Base-by-base conservation (phyloP, 2,113 vertebrate genomes). In the Colinus virginianus region DNA sequence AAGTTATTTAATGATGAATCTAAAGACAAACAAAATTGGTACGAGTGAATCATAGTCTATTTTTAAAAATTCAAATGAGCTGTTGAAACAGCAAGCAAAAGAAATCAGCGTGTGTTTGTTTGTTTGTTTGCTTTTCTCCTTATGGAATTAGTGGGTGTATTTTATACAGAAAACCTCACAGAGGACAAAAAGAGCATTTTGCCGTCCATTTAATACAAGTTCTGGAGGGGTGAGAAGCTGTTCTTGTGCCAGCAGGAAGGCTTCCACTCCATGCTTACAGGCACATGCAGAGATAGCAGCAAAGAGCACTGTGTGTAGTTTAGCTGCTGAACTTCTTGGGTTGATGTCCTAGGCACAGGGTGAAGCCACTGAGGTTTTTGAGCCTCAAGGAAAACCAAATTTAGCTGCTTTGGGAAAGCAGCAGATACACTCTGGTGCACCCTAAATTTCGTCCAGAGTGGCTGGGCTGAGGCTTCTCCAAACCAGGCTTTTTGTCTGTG, bases 111-210 rank as follows among this genome's bases (percentile, higher is more conserved):
- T 88, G 82, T 88, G 82, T 69, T 53, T 86, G 51, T 91, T 43
- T 95, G 83, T 68, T 91, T 95, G 83, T 42, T 94, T 93, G 59
- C 64, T 49, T 81, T 94, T 78, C 91, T 90, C 67, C 84, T 91
- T 90, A 93, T 92, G 76, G 71, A 91, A 91, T 94, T 62, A 88
- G 67, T 93, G 71, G 83, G 75, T 78, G 71, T 94, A 94, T 94
- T 90, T 90, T n/a, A 78, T 43, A 92, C 38, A 75, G 61, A 80
- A 90, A 96, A 87, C 69, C 69, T 91, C 83, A 56, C 43, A 78
- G 94, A 94, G 88, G 87, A 83, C 88, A 94, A 84, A 95, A 90
- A 93, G 79, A 88, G 38, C 85, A 92, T 90, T 90, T 79, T 90
- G 56, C 56, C 48, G 62, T 62, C 42, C n/a, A 51, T 88, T 80